Percentiles rank a stretch among this genome's conserved stretches.
phyloP scores from a whole-genome alignment of 2,797 vertebrate species.

The Manis crassicaudata region DNA sequence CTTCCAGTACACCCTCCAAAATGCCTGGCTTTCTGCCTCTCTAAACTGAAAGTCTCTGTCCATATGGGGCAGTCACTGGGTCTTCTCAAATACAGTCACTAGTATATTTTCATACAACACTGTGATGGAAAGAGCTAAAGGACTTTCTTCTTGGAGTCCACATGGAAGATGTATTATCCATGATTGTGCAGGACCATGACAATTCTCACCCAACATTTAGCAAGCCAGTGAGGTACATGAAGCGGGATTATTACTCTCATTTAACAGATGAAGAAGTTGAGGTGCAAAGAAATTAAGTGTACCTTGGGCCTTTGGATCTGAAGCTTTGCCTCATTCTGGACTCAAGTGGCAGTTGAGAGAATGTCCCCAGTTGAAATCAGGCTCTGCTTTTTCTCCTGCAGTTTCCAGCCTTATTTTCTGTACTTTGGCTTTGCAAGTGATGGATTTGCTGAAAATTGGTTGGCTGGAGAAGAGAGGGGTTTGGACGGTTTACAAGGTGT shows the following conservation, averaged over 20 bases:
- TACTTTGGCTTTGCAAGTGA: neutral
- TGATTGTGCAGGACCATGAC: neutral
- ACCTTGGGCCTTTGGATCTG: neutral
- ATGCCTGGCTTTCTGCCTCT: neutral
- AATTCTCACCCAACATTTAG: neutral
- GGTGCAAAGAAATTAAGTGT: neutral
- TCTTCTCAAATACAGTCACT: neutral
- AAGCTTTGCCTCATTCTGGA: neutral
- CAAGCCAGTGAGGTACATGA: neutral
- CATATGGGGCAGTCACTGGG: neutral
- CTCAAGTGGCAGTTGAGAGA: neutral
- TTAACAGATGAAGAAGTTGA: neutral
- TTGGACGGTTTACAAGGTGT: neutral
- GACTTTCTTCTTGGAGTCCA: neutral
- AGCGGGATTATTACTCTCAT: neutral
- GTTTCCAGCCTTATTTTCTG: neutral
- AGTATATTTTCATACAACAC: neutral
- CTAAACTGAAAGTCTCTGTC: neutral
- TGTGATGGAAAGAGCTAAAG: neutral
- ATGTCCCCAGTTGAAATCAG: neutral
- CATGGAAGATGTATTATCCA: neutral
- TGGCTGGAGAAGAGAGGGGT: neutral
- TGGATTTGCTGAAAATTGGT: neutral
- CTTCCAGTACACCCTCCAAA: neutral
- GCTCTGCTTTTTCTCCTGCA: neutral